Percentiles rank a stretch among this genome's conserved stretches.
phyloP scores from a whole-genome alignment of 2,888 invertebrate genomes.

The Anodontia alba region DNA sequence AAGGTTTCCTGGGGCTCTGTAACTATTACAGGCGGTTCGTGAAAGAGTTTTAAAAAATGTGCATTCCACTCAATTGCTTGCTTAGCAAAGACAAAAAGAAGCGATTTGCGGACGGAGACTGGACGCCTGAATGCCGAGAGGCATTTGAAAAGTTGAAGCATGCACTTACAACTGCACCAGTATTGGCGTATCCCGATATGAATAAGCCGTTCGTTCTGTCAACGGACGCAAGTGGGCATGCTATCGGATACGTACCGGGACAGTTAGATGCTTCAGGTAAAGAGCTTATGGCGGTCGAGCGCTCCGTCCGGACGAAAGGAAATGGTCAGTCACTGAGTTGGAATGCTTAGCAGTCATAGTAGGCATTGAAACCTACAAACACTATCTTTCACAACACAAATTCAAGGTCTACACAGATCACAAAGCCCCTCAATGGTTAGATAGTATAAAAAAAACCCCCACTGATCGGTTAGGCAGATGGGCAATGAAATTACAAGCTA shows the following conservation, averaged over 20 bases:
- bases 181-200: conserved; percentile 62
- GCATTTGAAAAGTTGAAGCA: conserved; percentile 78
- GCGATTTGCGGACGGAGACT: conserved; percentile 62
- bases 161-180: no score
- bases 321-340: conserved; percentile 52
- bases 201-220: conserved; percentile 45
- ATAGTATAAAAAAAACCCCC: conserved; percentile 33
- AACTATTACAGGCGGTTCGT: no score
- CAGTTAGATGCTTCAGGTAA: conserved; percentile 48
- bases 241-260: conserved; percentile 58
- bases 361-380: conserved; percentile 39
- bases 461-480: conserved; percentile 28
- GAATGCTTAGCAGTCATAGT: conserved; percentile 48
- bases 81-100: conserved; percentile 71
- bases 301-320: no score
- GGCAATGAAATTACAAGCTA: conserved; percentile 32
- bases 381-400: conserved; percentile 44
- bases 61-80: conserved; percentile 75
- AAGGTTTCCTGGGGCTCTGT: conserved; percentile 67
- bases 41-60: conserved; percentile 68
- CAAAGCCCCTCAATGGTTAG: conserved; percentile 46
- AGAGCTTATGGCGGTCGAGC: conserved; percentile 60
- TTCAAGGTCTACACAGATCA: conserved; percentile 62
- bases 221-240: conserved; percentile 48
- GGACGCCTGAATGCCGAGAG: conserved; percentile 72